phyloP scores from a whole-genome alignment of 64 coral and sea anemone genomes.

The Porites australiensis region DNA sequence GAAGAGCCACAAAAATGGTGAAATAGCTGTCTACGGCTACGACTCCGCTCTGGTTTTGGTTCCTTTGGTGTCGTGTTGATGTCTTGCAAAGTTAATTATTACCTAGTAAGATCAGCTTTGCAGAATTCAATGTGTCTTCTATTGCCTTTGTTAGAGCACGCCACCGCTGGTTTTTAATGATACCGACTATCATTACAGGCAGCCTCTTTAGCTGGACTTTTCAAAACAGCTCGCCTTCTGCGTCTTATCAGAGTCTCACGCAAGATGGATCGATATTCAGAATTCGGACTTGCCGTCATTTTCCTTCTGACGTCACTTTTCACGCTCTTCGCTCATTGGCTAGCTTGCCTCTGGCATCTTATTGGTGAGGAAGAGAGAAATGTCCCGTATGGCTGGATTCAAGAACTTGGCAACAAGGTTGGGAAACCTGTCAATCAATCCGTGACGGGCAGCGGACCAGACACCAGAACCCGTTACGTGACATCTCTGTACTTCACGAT shows the following conservation, averaged over 20 bases:
- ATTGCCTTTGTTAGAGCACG: too few relatives aligned
- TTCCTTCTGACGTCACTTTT: slow-evolving; percentile 90
- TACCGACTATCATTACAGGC: slow-evolving; percentile 54
- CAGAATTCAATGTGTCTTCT: too few relatives aligned
- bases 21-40: too few relatives aligned
- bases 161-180: not conserved
- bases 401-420: slow-evolving; percentile 40
- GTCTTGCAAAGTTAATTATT: too few relatives aligned
- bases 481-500: slow-evolving; percentile 91
- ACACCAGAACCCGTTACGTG: slow-evolving; percentile 67
- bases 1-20: too few relatives aligned
- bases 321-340: slow-evolving; percentile 93
- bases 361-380: slow-evolving; percentile 73
- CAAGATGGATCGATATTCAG: slow-evolving; percentile 98
- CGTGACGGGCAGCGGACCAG: slow-evolving; percentile 24
- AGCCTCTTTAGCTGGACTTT: slow-evolving; percentile 72
- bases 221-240: slow-evolving; percentile 91
- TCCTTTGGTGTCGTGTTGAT: too few relatives aligned
- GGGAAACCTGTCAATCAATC: slow-evolving; percentile 2
- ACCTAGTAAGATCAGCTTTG: too few relatives aligned
- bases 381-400: slow-evolving; percentile 79
- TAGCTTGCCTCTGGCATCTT: slow-evolving; percentile 93
- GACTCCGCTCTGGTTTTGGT: too few relatives aligned
- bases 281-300: slow-evolving; percentile 91
- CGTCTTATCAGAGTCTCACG: slow-evolving; percentile 91